A percentile compares a stretch with the other conserved stretches of the same genome.
Evolutionary conservation across 2,113 vertebrate genomes (phyloP).

Genomic region (Oryzias celebensis): DNA sequence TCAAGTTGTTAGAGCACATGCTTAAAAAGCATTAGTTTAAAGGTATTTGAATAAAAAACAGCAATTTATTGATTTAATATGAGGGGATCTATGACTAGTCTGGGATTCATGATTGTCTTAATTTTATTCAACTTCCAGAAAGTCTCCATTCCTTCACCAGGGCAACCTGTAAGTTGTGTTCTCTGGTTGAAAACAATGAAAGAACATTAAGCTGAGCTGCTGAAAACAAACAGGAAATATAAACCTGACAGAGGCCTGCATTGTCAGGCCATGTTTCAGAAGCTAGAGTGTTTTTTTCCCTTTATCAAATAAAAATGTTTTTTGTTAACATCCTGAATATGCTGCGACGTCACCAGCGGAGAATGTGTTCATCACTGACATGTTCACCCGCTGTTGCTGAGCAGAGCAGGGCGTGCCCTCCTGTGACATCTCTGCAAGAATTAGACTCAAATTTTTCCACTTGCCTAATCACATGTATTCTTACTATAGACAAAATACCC

Average conservation of each 20-base stretch:
- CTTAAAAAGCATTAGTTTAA: no score
- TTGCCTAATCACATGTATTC: background rate
- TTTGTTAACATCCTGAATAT: background rate
- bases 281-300: background rate
- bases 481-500: background rate
- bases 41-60: no score
- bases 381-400: background rate
- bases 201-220: conserved; percentile 23
- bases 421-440: background rate
- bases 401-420: conserved; percentile 1
- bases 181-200: conserved; percentile 26
- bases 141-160: conserved; percentile 14
- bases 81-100: background rate
- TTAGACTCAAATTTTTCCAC: conserved; percentile 26
- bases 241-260: conserved; percentile 25
- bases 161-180: conserved; percentile 36
- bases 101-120: background rate
- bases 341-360: background rate
- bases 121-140: conserved; percentile 16
- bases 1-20: no score
- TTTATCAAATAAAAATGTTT: background rate
- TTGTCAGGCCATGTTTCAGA: background rate
- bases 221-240: conserved; percentile 40
- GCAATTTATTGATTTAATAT: background rate
- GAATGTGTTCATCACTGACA: background rate